A percentile compares a stretch with the other conserved stretches of the same genome.
phyloP scores from a whole-genome alignment of 2,888 invertebrate species.

The Drosophila siamana region DNA sequence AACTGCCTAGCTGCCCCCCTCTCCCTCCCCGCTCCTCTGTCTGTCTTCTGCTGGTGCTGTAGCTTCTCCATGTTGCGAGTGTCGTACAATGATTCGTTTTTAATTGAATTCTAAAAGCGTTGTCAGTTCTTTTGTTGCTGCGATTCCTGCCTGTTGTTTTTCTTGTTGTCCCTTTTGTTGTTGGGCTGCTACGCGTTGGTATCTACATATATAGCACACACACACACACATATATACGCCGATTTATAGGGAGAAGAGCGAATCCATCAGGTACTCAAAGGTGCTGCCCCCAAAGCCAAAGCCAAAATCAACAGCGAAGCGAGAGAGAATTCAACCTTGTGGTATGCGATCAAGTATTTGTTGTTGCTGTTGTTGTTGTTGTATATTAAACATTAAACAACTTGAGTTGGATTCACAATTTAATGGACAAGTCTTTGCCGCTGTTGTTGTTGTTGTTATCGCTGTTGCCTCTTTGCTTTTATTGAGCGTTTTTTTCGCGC shows the following conservation, averaged over 20 bases:
- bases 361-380: slow-evolving; percentile 35
- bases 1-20: neutral
- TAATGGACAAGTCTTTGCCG: slow-evolving; percentile 52
- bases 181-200: slow-evolving; percentile 72
- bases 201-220: slow-evolving; percentile 51
- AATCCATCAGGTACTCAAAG: slow-evolving; percentile 39
- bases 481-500: slow-evolving; percentile 63
- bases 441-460: slow-evolving; percentile 24
- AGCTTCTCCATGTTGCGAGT: slow-evolving; percentile 44
- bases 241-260: slow-evolving; percentile 1
- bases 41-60: neutral
- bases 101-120: slow-evolving; percentile 84
- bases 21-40: neutral
- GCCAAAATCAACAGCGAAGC: neutral
- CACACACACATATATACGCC: neutral
- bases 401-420: slow-evolving; percentile 40
- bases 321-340: slow-evolving; percentile 55
- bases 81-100: slow-evolving; percentile 84
- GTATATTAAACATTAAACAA: slow-evolving; percentile 48
- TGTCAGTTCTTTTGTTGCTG: slow-evolving; percentile 60
- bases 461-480: slow-evolving; percentile 27
- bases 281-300: slow-evolving; percentile 8
- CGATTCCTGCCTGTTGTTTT: slow-evolving; percentile 27
- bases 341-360: slow-evolving; percentile 56
- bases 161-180: slow-evolving; percentile 28